Base-by-base conservation (phyloP, 2,797 vertebrate species). In the Pangasius mekongensis region DNA sequence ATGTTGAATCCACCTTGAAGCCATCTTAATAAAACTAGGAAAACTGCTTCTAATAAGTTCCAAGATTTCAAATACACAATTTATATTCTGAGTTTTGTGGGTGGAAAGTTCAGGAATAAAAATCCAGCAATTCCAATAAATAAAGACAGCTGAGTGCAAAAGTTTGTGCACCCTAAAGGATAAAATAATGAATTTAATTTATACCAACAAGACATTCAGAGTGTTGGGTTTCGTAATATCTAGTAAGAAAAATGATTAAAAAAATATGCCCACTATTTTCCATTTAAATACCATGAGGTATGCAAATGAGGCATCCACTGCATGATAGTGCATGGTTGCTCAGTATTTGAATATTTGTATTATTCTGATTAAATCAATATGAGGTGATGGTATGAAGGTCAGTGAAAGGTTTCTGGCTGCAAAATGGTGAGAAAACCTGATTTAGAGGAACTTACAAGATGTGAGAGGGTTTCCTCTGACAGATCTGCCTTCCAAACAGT, bases 401-500 rank as follows among this genome's bases (percentile, higher is more conserved):
- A 77, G 13, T 47, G 5, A 64, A 82, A 36, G 18, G 30, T 77
- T 14, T 52, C 47, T 39, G 3, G 18, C 14, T 18, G 16, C 14
- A 71, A 36, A 20, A 36, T 7, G 0, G 14, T 82, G 33, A 36
- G 30, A 62, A 39, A 11, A 27, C 3, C 27, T 33, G 1, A 73
- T 30, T 82, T 33, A 33, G 52, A 27, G 3, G 77, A 49, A 90
- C 94, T 92, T 93, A 96, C 95, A 87, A 93, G 90, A 83, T 93
- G 84, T 3, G 89, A 89, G 33, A 94, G 62, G 0, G 69, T 47
- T 67, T 94, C 95, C 43, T 94, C 91, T 0, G 93, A 91, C 67
- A 92, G 85, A 39, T 92, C 92, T n/a, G 89, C 90, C 87, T 88
- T 94, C 95, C 95, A 96, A 9, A 96, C 94, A 86, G 92, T 90